Conservation (phyloP, 2,113 vertebrate genomes). For the Dinomys branickii region DNA sequence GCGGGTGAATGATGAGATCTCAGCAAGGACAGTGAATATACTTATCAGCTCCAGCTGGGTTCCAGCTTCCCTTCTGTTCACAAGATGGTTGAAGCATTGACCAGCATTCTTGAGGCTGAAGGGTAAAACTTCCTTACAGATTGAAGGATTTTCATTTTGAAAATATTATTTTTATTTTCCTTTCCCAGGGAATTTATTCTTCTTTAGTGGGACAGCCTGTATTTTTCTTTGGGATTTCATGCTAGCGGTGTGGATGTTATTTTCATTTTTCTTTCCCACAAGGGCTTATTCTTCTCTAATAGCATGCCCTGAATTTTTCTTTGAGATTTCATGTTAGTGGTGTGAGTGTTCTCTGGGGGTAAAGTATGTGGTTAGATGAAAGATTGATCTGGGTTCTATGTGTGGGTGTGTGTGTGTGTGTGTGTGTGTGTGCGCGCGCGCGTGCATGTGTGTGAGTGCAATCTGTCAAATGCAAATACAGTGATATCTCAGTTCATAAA, state of each 20-base stretch:
- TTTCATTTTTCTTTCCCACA: slow-evolving; percentile 34
- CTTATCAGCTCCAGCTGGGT: not conserved
- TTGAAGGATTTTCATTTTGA: slow-evolving; percentile 53
- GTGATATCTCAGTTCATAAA: not conserved
- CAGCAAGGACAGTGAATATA: not conserved
- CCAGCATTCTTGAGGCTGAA: not conserved
- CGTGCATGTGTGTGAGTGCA: not conserved
- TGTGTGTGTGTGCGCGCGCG: not conserved
- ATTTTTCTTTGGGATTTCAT: slow-evolving; percentile 8
- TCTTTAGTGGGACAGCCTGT: not conserved
- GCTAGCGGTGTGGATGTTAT: slow-evolving; percentile 14
- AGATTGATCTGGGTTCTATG: slow-evolving; percentile 44
- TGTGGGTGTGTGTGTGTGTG: not conserved
- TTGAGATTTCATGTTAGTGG: slow-evolving; percentile 11
- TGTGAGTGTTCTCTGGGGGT: not conserved
- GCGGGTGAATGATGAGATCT: not conserved
- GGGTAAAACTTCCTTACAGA: slow-evolving; percentile 43
- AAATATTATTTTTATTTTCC: slow-evolving; percentile 57
- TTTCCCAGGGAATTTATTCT: not conserved
- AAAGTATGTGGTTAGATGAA: slow-evolving; percentile 42
- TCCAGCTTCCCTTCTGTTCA: not conserved
- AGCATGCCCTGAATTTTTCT: not conserved
- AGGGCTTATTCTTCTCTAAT: not conserved
- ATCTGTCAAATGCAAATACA: slow-evolving; percentile 74
- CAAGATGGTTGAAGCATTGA: not conserved